Percentiles rank a stretch among this genome's conserved stretches.
Evolutionary conservation across 2,888 invertebrate species (phyloP).

Genomic region (Drosophila tripunctata): DNA sequence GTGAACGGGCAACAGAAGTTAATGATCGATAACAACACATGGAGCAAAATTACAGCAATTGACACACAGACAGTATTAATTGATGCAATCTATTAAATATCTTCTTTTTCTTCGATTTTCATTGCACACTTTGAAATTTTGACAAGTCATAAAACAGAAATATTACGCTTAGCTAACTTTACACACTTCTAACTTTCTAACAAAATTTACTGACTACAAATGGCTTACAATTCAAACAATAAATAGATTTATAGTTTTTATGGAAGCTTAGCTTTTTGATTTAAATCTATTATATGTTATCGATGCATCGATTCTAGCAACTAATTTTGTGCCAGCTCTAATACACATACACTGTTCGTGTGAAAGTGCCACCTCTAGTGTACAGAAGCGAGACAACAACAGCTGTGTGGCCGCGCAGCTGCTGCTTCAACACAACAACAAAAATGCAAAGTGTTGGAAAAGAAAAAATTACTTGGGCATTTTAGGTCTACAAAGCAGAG

Average conservation of each 20-base stretch:
- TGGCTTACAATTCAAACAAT: not conserved
- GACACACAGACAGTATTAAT: conserved; percentile 42
- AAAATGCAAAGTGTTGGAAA: conserved; percentile 44
- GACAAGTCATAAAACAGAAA: conserved; percentile 48
- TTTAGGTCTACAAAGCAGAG: conserved; percentile 33
- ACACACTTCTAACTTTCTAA: too few relatives aligned
- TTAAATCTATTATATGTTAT: too few relatives aligned
- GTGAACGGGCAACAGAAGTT: conserved; percentile 51
- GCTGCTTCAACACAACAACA: conserved; percentile 62
- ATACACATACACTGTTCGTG: not conserved
- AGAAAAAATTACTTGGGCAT: conserved; percentile 52
- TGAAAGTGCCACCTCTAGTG: conserved; percentile 29
- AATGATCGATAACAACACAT: conserved; percentile 61
- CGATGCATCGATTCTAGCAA: too few relatives aligned
- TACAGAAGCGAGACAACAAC: conserved; percentile 68
- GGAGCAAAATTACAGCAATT: conserved; percentile 34
- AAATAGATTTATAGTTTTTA: too few relatives aligned
- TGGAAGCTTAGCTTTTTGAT: too few relatives aligned
- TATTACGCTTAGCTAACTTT: conserved; percentile 36
- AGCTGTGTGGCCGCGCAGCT: conserved; percentile 70
- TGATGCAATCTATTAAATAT: conserved; percentile 45
- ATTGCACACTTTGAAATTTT: conserved; percentile 69
- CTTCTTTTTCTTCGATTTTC: conserved; percentile 58
- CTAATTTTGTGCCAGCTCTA: not conserved
- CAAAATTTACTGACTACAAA: conserved; percentile 1